phyloP scores from a whole-genome alignment of 2,888 invertebrate genomes.

The Atrina japonica region DNA sequence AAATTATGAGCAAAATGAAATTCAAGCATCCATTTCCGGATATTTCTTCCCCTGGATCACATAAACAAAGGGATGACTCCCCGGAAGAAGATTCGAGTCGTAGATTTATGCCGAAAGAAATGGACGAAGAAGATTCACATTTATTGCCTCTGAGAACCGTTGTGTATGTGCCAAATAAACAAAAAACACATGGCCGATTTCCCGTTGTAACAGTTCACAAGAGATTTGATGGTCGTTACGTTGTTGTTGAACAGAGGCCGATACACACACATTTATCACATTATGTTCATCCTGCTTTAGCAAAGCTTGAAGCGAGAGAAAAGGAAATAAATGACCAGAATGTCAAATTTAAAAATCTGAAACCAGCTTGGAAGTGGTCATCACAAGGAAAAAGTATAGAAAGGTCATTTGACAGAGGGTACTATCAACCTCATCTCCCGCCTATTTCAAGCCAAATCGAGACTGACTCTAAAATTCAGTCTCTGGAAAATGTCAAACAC shows the following conservation, averaged over 20 bases:
- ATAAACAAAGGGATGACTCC: no score
- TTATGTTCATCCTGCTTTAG: slow-evolving; percentile 16
- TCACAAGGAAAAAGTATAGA: slow-evolving; percentile 56
- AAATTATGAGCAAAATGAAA: no score
- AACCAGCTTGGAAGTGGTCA: slow-evolving; percentile 60
- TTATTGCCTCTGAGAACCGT: slow-evolving; percentile 59
- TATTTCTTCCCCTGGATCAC: no score
- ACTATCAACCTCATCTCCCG: slow-evolving; percentile 58
- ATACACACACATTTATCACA: slow-evolving; percentile 57
- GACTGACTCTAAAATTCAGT: slow-evolving; percentile 50
- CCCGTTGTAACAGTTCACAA: slow-evolving; percentile 64
- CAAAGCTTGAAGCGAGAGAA: slow-evolving; percentile 17
- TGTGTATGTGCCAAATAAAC: slow-evolving; percentile 59
- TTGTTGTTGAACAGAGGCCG: slow-evolving; percentile 68
- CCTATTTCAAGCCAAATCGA: slow-evolving; percentile 50
- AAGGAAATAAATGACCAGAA: slow-evolving; percentile 22
- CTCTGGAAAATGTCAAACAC: slow-evolving; percentile 53
- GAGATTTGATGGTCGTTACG: slow-evolving; percentile 64
- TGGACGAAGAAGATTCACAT: slow-evolving; percentile 51
- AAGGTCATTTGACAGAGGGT: slow-evolving; percentile 51
- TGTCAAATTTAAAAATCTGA: slow-evolving; percentile 48
- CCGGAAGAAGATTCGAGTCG: no score
- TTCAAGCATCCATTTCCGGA: no score
- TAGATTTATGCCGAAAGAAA: slow-evolving; percentile 42
- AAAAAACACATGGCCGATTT: slow-evolving; percentile 50